phyloP scores from a whole-genome alignment of 2,888 invertebrate genomes.

The Germaria angustata region DNA sequence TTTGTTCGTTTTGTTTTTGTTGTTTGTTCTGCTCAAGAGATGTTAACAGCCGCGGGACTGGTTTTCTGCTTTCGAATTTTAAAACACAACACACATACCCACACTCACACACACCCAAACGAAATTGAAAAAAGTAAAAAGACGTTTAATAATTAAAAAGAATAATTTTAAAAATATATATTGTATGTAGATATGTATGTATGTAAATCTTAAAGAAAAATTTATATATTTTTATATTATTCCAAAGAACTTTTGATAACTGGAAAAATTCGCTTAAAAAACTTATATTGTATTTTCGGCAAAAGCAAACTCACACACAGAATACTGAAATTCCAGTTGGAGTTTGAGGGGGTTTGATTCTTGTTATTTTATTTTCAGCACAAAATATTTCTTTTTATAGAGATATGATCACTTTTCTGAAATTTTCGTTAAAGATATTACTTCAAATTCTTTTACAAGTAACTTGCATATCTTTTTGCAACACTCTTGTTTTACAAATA shows the following conservation, averaged over 20 bases:
- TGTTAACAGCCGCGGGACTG: constrained; percentile 61
- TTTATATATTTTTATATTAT: neutral
- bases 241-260: neutral
- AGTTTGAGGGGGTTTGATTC: constrained; percentile 53
- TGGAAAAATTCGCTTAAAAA: constrained; percentile 16
- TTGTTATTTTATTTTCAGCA: constrained; percentile 7
- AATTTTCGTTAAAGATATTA: neutral
- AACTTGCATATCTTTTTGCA: neutral
- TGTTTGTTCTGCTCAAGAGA: constrained; percentile 24
- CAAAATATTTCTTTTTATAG: constrained; percentile 20
- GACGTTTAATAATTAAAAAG: constrained; percentile 46
- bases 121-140: constrained; percentile 34
- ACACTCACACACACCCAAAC: constrained; percentile 31
- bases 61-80: constrained; percentile 60
- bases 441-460: neutral
- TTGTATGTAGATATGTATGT: too few relatives aligned
- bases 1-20: constrained; percentile 36
- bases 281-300: constrained; percentile 1
- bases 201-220: neutral
- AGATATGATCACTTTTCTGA: constrained; percentile 58
- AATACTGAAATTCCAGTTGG: constrained; percentile 53
- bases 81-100: constrained; percentile 17
- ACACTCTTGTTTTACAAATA: neutral
- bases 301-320: too few relatives aligned
- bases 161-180: neutral